A percentile compares a stretch with the other conserved stretches of the same genome.
Evolutionary conservation across 2,888 invertebrate species (phyloP).

Genomic region (Hemithea aestivaria): DNA sequence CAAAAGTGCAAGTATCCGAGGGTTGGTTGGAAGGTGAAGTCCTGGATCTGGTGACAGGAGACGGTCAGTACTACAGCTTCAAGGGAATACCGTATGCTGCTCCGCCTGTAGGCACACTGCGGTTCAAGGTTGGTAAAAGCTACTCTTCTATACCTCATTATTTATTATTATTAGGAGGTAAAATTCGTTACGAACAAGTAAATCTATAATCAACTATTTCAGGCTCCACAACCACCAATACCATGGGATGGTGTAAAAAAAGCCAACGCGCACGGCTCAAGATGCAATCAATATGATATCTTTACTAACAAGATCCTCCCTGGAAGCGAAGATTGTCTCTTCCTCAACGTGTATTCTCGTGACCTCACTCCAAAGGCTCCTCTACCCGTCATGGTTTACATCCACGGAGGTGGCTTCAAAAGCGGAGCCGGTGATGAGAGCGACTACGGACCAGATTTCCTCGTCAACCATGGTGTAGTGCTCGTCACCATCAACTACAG

Average conservation of each 20-base stretch:
- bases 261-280: conserved; percentile 37
- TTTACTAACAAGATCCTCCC: conserved; percentile 24
- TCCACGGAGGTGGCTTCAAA: conserved; percentile 47
- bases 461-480: conserved; percentile 41
- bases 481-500: conserved; percentile 52
- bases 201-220: conserved; percentile 18
- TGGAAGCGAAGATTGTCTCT: conserved; percentile 49
- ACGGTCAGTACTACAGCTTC: conserved; percentile 39
- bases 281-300: conserved; percentile 40
- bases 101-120: conserved; percentile 64
- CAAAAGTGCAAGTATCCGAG: conserved; percentile 19
- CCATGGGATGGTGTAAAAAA: conserved; percentile 42
- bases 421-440: conserved; percentile 42
- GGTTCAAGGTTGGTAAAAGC: conserved; percentile 65
- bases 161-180: background rate
- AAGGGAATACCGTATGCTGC: conserved; percentile 74
- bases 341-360: conserved; percentile 48
- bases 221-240: conserved; percentile 44
- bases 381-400: conserved; percentile 49
- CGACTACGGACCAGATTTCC: conserved; percentile 46
- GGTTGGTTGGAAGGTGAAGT: conserved; percentile 17
- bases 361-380: conserved; percentile 26
- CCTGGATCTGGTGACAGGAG: conserved; percentile 8
- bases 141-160: too few species aligned
- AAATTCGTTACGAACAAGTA: too few species aligned